Evolutionary conservation across 2,113 vertebrate species (phyloP), one percentile per base, ranked within the genome.

Genomic region (Delphinus delphis): DNA sequence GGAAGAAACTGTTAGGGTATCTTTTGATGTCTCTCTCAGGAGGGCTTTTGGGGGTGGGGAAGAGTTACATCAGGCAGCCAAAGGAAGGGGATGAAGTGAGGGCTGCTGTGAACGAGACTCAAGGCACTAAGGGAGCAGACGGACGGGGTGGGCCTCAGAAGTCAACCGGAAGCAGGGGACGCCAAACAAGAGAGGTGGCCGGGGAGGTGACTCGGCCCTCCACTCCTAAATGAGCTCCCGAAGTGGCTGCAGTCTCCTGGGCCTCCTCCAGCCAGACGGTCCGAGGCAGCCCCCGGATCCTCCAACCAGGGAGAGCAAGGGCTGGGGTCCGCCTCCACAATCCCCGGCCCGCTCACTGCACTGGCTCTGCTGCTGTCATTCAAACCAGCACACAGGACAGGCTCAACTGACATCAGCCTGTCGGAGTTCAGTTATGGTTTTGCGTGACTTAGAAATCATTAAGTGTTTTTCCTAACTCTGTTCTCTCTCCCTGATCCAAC

Each of bases 41-140:
- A 33, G 68, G 38, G 44, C 17, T 10, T 28, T 1, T 4, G 50
- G 26, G 58, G 23, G 6, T 0, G 8, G 5, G 21, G 73, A 36
- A n/a, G 53, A 33, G 50, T 44, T 38, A 73, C 44, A 60, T 1
- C 31, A 15, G 36, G 38, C 50, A 62, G 47, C 55, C 71, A 25
- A 74, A 86, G 63, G 58, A 13, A 12, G 47, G 3, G 63, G 38
- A 21, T 8, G 81, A 26, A 2, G 13, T 11, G 18, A 38, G n/a
- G 90, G 71, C 87, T 55, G 62, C 68, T 26, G 15, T 3, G 0
- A 50, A 85, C 11, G 79, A 97, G 91, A 77, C 10, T 85, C 96
- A 97, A 98, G 98, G 97, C 97, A 98, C 97, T 86, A 50, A 85
- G 88, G 92, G 90, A 65, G 62, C n/a, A 67, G 93, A 74, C 0